phyloP scores from a whole-genome alignment of 64 coral and sea anemone genomes.

The Pachyseris speciosa region DNA sequence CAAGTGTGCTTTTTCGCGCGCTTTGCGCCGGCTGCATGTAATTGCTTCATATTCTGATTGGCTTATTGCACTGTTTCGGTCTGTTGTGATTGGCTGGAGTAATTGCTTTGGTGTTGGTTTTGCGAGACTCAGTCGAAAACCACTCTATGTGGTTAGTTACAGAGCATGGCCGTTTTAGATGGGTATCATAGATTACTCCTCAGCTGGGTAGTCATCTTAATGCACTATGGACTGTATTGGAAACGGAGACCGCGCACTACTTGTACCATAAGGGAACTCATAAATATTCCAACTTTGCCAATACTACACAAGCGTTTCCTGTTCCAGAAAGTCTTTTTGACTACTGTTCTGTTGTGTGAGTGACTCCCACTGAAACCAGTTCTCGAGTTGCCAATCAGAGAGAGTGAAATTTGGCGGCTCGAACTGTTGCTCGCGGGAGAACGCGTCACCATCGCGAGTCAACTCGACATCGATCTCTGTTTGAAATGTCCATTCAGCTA shows the following conservation, averaged over 20 bases:
- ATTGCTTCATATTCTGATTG: no score
- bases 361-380: conserved; percentile 74
- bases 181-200: background rate
- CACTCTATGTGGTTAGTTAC: no score
- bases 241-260: background rate
- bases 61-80: no score
- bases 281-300: background rate
- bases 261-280: background rate
- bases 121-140: no score
- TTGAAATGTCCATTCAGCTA: conserved; percentile 38
- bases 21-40: no score
- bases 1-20: no score
- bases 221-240: background rate
- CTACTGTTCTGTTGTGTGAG: conserved; percentile 53
- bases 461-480: conserved; percentile 59
- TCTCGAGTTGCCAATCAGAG: conserved; percentile 65
- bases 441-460: background rate
- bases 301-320: conserved; percentile 68
- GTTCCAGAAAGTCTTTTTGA: conserved; percentile 66
- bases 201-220: background rate
- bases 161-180: no score
- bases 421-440: background rate
- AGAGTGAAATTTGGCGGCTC: background rate
- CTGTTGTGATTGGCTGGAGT: no score
- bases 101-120: no score